Conservation (phyloP, 2,797 vertebrate species). For the Decapterus maruadsi region DNA sequence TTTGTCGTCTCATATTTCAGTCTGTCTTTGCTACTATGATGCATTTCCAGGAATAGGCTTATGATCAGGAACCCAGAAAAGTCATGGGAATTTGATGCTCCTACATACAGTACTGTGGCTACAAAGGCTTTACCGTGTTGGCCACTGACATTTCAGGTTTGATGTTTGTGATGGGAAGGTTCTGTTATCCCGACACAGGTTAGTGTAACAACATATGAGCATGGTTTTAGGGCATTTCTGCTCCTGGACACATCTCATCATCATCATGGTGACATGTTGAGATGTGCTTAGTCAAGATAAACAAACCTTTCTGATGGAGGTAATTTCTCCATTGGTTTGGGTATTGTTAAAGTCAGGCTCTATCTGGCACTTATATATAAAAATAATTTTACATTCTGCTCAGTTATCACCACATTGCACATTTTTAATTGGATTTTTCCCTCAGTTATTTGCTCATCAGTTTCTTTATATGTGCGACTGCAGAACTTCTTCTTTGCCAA, state of each 20-base stretch:
- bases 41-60: conserved; percentile 35
- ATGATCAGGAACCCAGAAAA: conserved; percentile 39
- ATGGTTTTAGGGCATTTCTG: neutral
- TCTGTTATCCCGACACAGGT: neutral
- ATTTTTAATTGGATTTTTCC: neutral
- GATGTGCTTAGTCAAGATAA: neutral
- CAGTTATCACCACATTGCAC: neutral
- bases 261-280: neutral
- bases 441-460: neutral
- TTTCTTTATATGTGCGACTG: neutral
- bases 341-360: neutral
- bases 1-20: conserved; percentile 17
- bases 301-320: neutral
- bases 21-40: conserved; percentile 23
- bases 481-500: neutral
- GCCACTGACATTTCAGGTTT: neutral
- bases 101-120: neutral
- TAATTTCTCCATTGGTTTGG: conserved; percentile 19
- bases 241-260: neutral
- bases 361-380: neutral
- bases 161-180: neutral
- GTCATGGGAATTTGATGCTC: neutral
- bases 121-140: neutral
- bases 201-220: neutral
- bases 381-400: neutral